These are phyloP conservation scores for Octopus sinensis DNA, from an alignment of 1,140 invertebrate genomes.

Conservation along the genomic window DNA sequence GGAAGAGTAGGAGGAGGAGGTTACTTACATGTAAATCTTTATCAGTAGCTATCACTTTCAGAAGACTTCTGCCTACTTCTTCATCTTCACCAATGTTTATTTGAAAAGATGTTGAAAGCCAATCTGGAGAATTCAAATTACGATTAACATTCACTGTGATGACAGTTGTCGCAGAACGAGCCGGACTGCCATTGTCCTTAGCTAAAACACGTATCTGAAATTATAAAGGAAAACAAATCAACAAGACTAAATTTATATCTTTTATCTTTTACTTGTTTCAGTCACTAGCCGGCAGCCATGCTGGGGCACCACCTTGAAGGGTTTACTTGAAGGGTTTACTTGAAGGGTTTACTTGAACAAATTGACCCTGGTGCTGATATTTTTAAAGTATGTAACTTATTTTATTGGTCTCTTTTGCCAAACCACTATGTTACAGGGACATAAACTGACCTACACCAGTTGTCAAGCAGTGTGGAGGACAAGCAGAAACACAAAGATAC, in stretches of 20 bases:
- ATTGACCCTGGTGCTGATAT: too few relatives aligned
- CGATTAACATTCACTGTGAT: slow-evolving; percentile 33
- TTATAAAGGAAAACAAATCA: background rate
- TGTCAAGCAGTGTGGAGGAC: background rate
- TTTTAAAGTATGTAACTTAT: too few relatives aligned
- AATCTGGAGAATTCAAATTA: slow-evolving; percentile 35
- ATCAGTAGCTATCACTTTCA: slow-evolving; percentile 26
- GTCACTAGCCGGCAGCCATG: too few relatives aligned
- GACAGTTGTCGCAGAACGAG: slow-evolving; percentile 27
- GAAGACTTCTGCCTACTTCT: slow-evolving; percentile 22
- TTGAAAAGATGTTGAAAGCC: slow-evolving; percentile 10
- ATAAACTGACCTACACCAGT: too few relatives aligned
- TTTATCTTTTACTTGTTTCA: too few relatives aligned
- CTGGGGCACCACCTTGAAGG: too few relatives aligned
- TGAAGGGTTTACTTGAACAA: too few relatives aligned
- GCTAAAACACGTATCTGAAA: slow-evolving; percentile 36
- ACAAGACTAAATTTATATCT: background rate
- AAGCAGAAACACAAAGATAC: background rate
- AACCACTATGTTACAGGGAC: too few relatives aligned
- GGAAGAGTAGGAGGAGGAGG: background rate
- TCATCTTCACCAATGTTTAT: slow-evolving; percentile 29
- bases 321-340: too few relatives aligned
- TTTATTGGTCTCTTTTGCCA: too few relatives aligned
- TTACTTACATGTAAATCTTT: slow-evolving; percentile 23
- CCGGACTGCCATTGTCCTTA: slow-evolving; percentile 32